phyloP scores from a whole-genome alignment of 1,140 invertebrate species.

The Drosophila punjabiensis region DNA sequence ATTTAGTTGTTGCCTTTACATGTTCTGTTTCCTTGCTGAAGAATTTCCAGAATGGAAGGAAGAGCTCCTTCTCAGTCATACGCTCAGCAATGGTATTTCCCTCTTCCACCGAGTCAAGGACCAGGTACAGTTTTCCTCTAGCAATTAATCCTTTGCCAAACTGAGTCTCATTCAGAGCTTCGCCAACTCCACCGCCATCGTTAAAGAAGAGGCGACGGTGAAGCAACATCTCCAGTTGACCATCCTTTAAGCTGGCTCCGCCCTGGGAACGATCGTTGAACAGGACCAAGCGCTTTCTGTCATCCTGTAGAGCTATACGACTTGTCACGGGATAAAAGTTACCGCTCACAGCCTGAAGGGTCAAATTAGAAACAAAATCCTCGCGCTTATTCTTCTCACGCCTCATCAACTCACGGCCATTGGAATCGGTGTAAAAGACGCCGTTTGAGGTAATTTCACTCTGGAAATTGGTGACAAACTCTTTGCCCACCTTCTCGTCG shows the following conservation, averaged over 20 bases:
- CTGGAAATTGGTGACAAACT: slow-evolving; percentile 91
- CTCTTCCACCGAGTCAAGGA: slow-evolving; percentile 86
- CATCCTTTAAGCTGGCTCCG: slow-evolving; percentile 91
- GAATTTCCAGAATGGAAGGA: slow-evolving; percentile 73
- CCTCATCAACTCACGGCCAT: slow-evolving; percentile 95
- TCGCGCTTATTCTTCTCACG: slow-evolving; percentile 91
- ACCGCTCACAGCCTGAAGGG: slow-evolving; percentile 87
- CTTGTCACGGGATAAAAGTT: slow-evolving; percentile 98
- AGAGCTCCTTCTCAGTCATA: slow-evolving; percentile 58
- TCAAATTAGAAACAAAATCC: slow-evolving; percentile 91
- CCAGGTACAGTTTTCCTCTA: slow-evolving; percentile 90
- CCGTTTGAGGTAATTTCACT: slow-evolving; percentile 88
- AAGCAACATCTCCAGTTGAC: slow-evolving; percentile 93
- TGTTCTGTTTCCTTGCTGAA: slow-evolving; percentile 60
- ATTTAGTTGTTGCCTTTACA: slow-evolving; percentile 56
- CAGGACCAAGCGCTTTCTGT: slow-evolving; percentile 87
- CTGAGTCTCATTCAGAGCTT: slow-evolving; percentile 95
- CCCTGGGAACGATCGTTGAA: slow-evolving; percentile 96
- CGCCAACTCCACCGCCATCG: slow-evolving; percentile 96
- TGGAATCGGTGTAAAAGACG: slow-evolving; percentile 96
- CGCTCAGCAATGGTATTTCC: slow-evolving; percentile 43
- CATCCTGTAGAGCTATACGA: slow-evolving; percentile 89
- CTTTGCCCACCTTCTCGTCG: slow-evolving; percentile 91
- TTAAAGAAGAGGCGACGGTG: slow-evolving; percentile 95
- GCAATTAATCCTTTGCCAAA: slow-evolving; percentile 92